Percentiles rank a stretch among this genome's conserved stretches.
Evolutionary conservation across 2,797 vertebrate species (phyloP).

Genomic region (Otolemur crassicaudatus): DNA sequence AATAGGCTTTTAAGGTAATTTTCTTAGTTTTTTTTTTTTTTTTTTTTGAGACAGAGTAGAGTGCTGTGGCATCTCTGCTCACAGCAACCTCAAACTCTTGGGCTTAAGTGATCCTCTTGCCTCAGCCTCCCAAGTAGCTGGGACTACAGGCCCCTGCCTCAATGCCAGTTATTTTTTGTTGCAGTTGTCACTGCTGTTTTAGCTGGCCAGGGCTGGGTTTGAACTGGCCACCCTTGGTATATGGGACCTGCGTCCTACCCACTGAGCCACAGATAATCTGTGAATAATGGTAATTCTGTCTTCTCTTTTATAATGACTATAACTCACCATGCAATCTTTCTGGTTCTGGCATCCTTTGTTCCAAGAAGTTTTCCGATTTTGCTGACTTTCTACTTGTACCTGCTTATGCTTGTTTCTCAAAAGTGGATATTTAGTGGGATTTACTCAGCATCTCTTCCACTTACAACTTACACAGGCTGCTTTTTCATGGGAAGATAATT

Average conservation of each 20-base stretch:
- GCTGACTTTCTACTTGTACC: background rate
- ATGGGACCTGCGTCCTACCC: background rate
- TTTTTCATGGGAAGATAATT: background rate
- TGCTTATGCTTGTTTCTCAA: background rate
- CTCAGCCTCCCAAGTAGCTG: too few species aligned
- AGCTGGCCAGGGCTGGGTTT: too few species aligned
- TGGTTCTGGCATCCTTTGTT: background rate
- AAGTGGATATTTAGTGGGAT: background rate
- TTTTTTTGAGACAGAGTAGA: too few species aligned
- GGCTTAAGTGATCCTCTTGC: too few species aligned
- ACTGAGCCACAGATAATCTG: background rate
- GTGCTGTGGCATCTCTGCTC: too few species aligned
- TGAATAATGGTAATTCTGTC: background rate
- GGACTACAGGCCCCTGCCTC: too few species aligned
- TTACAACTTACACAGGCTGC: background rate
- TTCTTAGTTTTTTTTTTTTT: background rate
- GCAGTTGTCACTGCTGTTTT: too few species aligned
- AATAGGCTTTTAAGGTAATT: background rate
- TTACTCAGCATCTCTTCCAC: background rate
- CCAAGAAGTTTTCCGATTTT: background rate
- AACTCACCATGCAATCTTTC: background rate
- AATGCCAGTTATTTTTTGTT: too few species aligned
- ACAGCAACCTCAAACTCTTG: too few species aligned
- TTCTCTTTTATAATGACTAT: background rate
- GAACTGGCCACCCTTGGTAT: too few species aligned